Evolutionary conservation across 2,888 invertebrate genomes (phyloP), one percentile per base, ranked within the genome.

Genomic region (Scaptomyza cyrtandrae): DNA sequence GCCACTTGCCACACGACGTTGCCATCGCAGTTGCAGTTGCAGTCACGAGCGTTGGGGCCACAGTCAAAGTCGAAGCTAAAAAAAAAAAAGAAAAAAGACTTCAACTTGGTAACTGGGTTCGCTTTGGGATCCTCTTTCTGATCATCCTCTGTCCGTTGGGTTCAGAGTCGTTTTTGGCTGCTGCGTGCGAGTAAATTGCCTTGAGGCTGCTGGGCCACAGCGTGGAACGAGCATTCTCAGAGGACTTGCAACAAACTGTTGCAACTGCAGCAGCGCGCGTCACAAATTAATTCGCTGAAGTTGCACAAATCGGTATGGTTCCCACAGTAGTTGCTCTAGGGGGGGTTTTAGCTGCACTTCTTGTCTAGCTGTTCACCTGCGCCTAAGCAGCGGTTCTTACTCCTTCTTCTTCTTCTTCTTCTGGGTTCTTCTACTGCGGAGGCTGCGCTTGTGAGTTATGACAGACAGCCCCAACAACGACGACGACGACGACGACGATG

Each of bases 281-380:
- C 85, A 88, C 85, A 85, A 85, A 85, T 85, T 85, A 85, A 85
- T 85, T 85, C 85, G 82, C 84, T 80, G 83, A 63, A 80, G 72
- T 61, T 68, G 58, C 54, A 72, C 50, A 35, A 16, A 49, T 87
- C 80, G 84, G 78, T 78, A 83, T 60, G 84, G 80, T 84, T 84
- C 86, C 89, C 85, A 88, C 85, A 86, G 85, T 88, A 86, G 85
- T 85, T 69, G 59, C 48, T 70, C 41, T 24, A 50, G 19, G 9
- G 64, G 64, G 65, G 70, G 31, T 41, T 43, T 55, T 41, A 7
- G 29, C 33, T 33, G 11, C 1, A 13, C 66, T 63, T 35, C 57
- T 39, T 69, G 69, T 81, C 74, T 75, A 71, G 71, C 39, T 13
- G 50, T 86, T 88, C 90, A 89, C 90, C 90, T 89, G 89, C 90